Conservation (phyloP, 2,888 invertebrate genomes). For the Melanophora roralis region DNA sequence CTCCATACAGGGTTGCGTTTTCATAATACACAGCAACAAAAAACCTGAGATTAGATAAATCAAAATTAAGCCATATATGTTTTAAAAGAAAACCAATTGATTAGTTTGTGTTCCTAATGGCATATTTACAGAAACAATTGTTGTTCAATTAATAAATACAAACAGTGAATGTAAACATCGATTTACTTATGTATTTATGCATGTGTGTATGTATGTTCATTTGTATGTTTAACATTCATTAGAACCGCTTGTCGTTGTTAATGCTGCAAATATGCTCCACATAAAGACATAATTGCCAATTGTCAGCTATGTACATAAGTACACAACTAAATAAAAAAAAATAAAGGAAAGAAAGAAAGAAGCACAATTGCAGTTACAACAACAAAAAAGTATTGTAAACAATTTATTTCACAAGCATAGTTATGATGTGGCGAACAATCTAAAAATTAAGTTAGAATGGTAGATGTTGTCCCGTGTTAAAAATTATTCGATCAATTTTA, state of each 20-base stretch:
- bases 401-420: constrained; percentile 51
- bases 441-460: neutral
- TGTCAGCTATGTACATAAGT: constrained; percentile 51
- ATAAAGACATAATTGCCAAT: constrained; percentile 63
- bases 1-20: constrained; percentile 6
- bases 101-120: constrained; percentile 26
- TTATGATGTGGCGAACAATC: neutral
- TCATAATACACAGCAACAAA: constrained; percentile 5
- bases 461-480: no score
- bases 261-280: constrained; percentile 60
- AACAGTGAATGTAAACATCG: no score
- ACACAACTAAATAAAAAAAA: constrained; percentile 48
- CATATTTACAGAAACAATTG: constrained; percentile 20
- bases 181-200: no score
- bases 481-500: no score
- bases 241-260: constrained; percentile 55
- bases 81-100: constrained; percentile 22
- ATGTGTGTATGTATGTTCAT: constrained; percentile 6
- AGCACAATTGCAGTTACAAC: constrained; percentile 25
- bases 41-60: constrained; percentile 33
- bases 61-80: constrained; percentile 50
- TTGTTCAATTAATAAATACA: constrained; percentile 42
- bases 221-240: constrained; percentile 59
- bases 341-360: neutral
- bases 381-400: constrained; percentile 49